Evolutionary conservation across 2,888 invertebrate genomes (phyloP), one percentile per base, ranked within the genome.

Genomic region (Lycocerus yunnanus): DNA sequence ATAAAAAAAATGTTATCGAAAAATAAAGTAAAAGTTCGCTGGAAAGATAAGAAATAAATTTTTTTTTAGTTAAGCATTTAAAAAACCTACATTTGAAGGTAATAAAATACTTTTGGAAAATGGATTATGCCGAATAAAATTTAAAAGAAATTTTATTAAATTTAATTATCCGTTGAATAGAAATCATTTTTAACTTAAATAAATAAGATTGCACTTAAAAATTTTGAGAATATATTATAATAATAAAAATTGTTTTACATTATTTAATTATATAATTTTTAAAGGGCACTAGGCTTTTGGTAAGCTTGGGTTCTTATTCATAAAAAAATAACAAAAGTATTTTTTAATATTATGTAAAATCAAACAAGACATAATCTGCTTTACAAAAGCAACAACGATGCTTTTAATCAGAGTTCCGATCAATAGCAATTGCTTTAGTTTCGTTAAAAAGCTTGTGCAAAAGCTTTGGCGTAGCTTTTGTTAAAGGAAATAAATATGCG

Each of bases 331-430:
- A n/a, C n/a, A 21, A 66, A 63, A 16, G 14, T 18, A 63, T 66
- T 73, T 73, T 65, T 63, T 58, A 69, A 63, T 73, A 65, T 73
- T 68, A 69, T 58, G 21, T 60, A 73, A 68, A 73, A 68, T 68
- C 66, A 73, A 73, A 69, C 63, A 73, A 73, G 68, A 68, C 61
- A 63, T 65, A 72, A 72, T 72, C 68, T 68, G 58, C 68, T 73
- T 73, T 69, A 58, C 65, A 65, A 43, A 43, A 43, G 68, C 15
- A 68, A 61, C 61, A 59, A 67, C 66, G 58, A 58, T 15, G 61
- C 61, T 63, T 72, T 72, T 72, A 72, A 72, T 68, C 68, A 72
- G 63, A 60, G 59, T 58, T 66, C 58, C 43, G 68, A 72, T 72
- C 72, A 61, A 72, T 72, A 68, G 43, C 43, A 43, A 43, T 72